Conservation (phyloP, 1,140 invertebrate genomes). For the Maniola jurtina region DNA sequence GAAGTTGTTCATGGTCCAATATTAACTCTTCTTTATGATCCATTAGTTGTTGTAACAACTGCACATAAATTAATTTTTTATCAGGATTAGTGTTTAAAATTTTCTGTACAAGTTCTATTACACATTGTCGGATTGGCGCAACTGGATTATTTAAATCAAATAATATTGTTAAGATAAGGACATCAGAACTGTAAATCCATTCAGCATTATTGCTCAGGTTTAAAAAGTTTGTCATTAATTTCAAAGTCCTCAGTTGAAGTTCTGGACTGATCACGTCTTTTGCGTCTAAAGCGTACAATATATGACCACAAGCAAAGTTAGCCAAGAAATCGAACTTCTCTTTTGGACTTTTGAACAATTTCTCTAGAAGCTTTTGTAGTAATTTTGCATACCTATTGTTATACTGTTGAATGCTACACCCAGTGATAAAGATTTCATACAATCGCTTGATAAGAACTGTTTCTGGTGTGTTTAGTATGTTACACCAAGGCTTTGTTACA, state of each 20-base stretch:
- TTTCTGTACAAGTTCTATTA: conserved; percentile 58
- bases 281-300: conserved; percentile 55
- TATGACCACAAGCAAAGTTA: conserved; percentile 73
- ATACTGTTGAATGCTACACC: conserved; percentile 57
- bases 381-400: conserved; percentile 57
- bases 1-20: conserved; percentile 82
- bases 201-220: conserved; percentile 44
- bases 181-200: conserved; percentile 70
- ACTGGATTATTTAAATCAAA: conserved; percentile 70
- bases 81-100: conserved; percentile 46
- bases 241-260: conserved; percentile 62
- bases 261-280: conserved; percentile 65
- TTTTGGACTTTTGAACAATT: conserved; percentile 60
- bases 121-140: conserved; percentile 61
- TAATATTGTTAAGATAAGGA: conserved; percentile 67
- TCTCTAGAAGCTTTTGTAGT: conserved; percentile 62
- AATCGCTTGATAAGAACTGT: conserved; percentile 54
- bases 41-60: conserved; percentile 54
- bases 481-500: conserved; percentile 66
- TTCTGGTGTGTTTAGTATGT: conserved; percentile 52
- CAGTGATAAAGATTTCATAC: conserved; percentile 66
- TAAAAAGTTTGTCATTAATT: conserved; percentile 56
- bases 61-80: conserved; percentile 51
- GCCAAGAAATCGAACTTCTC: conserved; percentile 77
- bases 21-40: conserved; percentile 78